Evolutionary conservation across 2,113 vertebrate genomes (phyloP).

Genomic region (Lophura nycthemera): DNA sequence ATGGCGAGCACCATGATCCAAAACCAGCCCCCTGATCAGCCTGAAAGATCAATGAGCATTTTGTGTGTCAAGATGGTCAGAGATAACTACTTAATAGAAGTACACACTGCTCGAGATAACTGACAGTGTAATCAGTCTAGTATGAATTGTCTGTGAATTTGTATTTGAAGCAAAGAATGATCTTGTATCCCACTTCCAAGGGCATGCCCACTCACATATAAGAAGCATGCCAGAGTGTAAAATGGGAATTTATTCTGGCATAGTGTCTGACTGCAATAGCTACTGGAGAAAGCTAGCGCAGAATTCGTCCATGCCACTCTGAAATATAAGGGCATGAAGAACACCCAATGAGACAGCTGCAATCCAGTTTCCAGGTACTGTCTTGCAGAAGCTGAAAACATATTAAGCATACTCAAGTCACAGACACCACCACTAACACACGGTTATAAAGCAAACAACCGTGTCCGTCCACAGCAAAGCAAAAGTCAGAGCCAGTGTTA

Average conservation of each 20-base stretch:
- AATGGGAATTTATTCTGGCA: constrained; percentile 64
- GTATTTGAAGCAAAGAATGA: fast-evolving
- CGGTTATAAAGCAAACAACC: background rate
- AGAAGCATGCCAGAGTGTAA: constrained; percentile 9
- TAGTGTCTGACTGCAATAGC: constrained; percentile 73
- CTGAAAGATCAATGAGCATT: constrained; percentile 29
- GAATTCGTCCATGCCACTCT: constrained; percentile 73
- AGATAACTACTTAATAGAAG: fast-evolving
- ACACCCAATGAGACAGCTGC: background rate
- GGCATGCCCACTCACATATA: background rate
- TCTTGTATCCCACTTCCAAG: constrained; percentile 33
- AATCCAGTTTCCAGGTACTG: background rate
- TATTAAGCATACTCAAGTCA: fast-evolving
- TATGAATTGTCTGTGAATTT: fast-evolving
- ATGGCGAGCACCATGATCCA: constrained; percentile 96
- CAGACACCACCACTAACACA: background rate
- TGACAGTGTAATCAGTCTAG: background rate
- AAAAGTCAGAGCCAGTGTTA: background rate
- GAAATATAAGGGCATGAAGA: background rate
- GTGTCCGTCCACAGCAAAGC: too few relatives aligned
- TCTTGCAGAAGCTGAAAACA: background rate
- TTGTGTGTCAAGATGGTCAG: fast-evolving
- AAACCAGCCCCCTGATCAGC: constrained; percentile 90
- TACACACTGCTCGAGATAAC: fast-evolving
- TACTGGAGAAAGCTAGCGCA: constrained; percentile 62